These are phyloP conservation scores for Brenthis ino DNA, from an alignment of 2,888 invertebrate genomes.

Conservation along the genomic window DNA sequence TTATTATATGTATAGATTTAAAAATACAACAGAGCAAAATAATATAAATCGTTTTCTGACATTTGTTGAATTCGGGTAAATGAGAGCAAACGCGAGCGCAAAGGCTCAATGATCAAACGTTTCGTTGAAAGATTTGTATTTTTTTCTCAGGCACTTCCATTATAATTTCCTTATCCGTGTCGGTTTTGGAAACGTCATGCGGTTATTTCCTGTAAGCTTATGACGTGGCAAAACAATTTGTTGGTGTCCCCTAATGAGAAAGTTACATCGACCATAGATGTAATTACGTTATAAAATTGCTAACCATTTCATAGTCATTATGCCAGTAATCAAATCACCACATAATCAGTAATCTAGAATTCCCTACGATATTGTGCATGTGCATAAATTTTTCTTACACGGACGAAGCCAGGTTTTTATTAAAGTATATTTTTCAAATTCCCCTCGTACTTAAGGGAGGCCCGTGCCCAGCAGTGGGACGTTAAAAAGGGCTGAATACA, in stretches of 20 bases:
- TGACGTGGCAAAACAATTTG: slow-evolving; percentile 38
- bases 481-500: too few relatives aligned
- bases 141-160: slow-evolving; percentile 40
- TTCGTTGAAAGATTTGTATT: slow-evolving; percentile 58
- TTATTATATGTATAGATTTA: slow-evolving; percentile 38
- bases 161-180: slow-evolving; percentile 33
- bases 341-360: slow-evolving; percentile 36
- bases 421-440: too few relatives aligned
- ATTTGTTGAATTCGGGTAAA: slow-evolving; percentile 61
- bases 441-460: too few relatives aligned
- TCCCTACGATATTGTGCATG: slow-evolving; percentile 22
- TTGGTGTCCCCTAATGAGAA: slow-evolving; percentile 40
- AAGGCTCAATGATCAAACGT: slow-evolving; percentile 61
- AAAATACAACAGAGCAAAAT: slow-evolving; percentile 43
- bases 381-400: too few relatives aligned
- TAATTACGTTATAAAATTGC: slow-evolving; percentile 46
- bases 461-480: too few relatives aligned
- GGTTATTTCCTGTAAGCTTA: slow-evolving; percentile 22
- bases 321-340: slow-evolving; percentile 39
- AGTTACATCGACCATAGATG: slow-evolving; percentile 44
- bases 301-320: slow-evolving; percentile 44
- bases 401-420: too few relatives aligned
- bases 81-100: slow-evolving; percentile 54
- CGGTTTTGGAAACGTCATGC: slow-evolving; percentile 31
- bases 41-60: slow-evolving; percentile 43